phyloP scores from a whole-genome alignment of 2,113 vertebrate species.

The Calidris pygmaea region DNA sequence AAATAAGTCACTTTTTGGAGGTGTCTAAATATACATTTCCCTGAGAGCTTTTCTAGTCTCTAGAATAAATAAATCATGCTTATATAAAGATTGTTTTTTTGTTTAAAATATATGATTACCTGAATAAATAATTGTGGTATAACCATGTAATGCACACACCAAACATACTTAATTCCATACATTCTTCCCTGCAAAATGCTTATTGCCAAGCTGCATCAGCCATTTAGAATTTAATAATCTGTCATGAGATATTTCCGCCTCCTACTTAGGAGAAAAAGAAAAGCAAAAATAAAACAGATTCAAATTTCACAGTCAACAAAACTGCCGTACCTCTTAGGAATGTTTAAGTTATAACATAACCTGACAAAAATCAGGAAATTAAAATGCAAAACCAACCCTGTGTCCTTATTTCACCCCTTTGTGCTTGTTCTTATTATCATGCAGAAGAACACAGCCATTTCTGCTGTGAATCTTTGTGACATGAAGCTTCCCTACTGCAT shows the following conservation, averaged over 20 bases:
- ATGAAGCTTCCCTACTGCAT: neutral
- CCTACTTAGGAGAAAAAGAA: neutral
- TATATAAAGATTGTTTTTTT: neutral
- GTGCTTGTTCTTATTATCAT: neutral
- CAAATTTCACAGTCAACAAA: neutral
- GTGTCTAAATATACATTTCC: neutral
- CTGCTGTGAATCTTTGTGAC: neutral
- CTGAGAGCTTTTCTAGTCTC: neutral
- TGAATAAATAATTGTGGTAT: neutral
- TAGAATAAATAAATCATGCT: neutral
- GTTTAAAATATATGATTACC: neutral
- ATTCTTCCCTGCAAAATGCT: neutral
- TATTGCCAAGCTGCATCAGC: neutral
- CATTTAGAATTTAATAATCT: conserved; percentile 10
- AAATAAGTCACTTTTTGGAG: conserved; percentile 33
- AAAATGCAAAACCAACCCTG: neutral
- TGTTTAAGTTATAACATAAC: neutral
- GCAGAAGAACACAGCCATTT: neutral
- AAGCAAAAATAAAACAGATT: neutral
- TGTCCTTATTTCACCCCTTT: conserved; percentile 20
- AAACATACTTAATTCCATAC: neutral
- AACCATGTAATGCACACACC: neutral
- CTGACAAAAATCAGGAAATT: conserved; percentile 27
- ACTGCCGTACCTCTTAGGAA: neutral
- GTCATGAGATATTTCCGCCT: neutral